A percentile compares a stretch with the other conserved stretches of the same genome.
Conservation (phyloP, 2,888 invertebrate species). For the Platycnemis pennipes region DNA sequence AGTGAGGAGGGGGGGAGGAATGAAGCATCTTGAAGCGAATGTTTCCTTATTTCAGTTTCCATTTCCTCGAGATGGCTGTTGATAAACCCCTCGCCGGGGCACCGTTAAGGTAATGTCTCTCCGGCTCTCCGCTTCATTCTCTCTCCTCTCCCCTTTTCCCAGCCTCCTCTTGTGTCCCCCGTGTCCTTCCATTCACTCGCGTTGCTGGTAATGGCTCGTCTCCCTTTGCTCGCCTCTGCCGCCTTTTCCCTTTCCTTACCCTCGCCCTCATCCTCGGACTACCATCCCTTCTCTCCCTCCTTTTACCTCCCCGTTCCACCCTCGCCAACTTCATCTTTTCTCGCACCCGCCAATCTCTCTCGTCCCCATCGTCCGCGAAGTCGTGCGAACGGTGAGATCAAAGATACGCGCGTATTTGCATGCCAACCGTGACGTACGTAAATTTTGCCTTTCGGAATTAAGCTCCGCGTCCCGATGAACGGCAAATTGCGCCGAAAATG, state of each 20-base stretch:
- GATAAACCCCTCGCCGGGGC: conserved; percentile 63
- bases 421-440: no score
- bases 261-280: neutral
- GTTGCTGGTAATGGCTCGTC: conserved; percentile 41
- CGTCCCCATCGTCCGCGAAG: neutral
- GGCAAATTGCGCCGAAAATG: no score
- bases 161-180: neutral
- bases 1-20: neutral
- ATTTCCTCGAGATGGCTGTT: conserved; percentile 60
- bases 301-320: neutral
- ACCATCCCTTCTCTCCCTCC: neutral
- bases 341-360: neutral
- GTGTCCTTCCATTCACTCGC: neutral
- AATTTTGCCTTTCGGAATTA: no score
- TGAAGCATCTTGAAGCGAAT: neutral
- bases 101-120: conserved; percentile 60
- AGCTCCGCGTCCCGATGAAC: no score
- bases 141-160: neutral
- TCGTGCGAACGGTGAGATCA: no score
- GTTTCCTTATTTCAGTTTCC: conserved; percentile 63
- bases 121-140: neutral
- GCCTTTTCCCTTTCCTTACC: neutral
- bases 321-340: neutral
- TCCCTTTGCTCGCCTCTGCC: neutral
- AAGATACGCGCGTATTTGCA: no score